phyloP scores from a whole-genome alignment of 1,140 invertebrate genomes.

The Penaeus chinensis region DNA sequence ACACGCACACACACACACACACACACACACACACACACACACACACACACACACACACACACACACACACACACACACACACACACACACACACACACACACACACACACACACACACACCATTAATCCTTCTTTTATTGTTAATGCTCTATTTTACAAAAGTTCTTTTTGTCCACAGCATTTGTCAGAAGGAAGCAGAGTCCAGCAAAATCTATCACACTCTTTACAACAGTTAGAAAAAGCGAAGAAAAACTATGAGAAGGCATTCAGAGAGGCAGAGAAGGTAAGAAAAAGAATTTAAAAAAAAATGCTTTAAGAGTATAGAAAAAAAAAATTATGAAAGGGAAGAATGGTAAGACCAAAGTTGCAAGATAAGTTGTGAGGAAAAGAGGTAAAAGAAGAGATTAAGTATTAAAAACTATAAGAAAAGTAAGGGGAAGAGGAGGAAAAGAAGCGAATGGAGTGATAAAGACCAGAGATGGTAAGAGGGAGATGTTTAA shows the following conservation, averaged over 20 bases:
- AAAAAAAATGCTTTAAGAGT: neutral
- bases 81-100: neutral
- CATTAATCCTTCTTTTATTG: neutral
- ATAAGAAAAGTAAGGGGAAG: too few species aligned
- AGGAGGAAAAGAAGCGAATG: too few species aligned
- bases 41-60: too few species aligned
- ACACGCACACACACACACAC: too few species aligned
- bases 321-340: neutral
- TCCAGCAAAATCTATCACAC: constrained; percentile 81
- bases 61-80: neutral
- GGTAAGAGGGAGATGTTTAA: too few species aligned
- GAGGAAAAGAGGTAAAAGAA: too few species aligned
- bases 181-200: constrained; percentile 85
- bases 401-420: too few species aligned
- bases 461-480: too few species aligned
- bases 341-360: too few species aligned
- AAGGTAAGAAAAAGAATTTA: constrained; percentile 65
- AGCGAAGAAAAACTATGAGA: constrained; percentile 93
- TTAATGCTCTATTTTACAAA: constrained; percentile 30
- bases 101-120: neutral
- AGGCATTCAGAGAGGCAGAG: constrained; percentile 76
- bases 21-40: too few species aligned
- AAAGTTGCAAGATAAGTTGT: too few species aligned
- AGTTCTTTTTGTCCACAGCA: constrained; percentile 72
- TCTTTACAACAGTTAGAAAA: constrained; percentile 85